A percentile compares a stretch with the other conserved stretches of the same genome.
phyloP scores from a whole-genome alignment of 2,888 invertebrate genomes.

The Dynastes grantii region DNA sequence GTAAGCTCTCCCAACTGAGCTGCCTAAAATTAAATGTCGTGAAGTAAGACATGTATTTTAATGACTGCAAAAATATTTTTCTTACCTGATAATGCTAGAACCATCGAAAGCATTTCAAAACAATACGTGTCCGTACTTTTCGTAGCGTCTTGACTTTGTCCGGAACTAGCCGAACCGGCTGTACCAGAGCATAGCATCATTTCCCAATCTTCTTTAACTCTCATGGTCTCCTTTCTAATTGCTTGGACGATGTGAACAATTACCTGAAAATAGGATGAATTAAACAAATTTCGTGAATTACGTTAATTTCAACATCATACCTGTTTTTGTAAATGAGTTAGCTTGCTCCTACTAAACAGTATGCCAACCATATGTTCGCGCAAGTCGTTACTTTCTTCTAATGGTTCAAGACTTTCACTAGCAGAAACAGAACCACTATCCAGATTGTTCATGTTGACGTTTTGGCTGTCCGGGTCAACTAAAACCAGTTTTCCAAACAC shows the following conservation, averaged over 20 bases:
- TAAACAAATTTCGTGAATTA: neutral
- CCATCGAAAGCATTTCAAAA: slow-evolving; percentile 97
- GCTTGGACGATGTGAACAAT: slow-evolving; percentile 93
- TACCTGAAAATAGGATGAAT: slow-evolving; percentile 72
- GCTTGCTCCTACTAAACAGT: slow-evolving; percentile 92
- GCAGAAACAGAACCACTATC: slow-evolving; percentile 64
- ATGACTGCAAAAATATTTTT: neutral
- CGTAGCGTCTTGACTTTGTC: slow-evolving; percentile 70
- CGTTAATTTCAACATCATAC: slow-evolving; percentile 68
- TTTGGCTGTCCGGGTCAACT: slow-evolving; percentile 73
- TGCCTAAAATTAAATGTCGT: slow-evolving; percentile 64
- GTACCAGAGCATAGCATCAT: slow-evolving; percentile 73
- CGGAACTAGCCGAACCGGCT: slow-evolving; percentile 64
- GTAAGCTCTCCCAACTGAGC: slow-evolving; percentile 91
- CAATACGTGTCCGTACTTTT: slow-evolving; percentile 91
- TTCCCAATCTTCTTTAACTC: slow-evolving; percentile 95
- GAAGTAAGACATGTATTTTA: neutral
- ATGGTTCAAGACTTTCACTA: slow-evolving; percentile 69
- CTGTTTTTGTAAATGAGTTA: slow-evolving; percentile 94
- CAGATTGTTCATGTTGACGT: slow-evolving; percentile 57
- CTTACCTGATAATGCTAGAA: slow-evolving; percentile 90
- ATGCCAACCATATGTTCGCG: slow-evolving; percentile 98
- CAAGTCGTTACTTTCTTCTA: slow-evolving; percentile 73
- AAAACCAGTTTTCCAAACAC: slow-evolving; percentile 93
- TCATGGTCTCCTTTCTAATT: slow-evolving; percentile 89